Percentiles rank a stretch among this genome's conserved stretches.
Evolutionary conservation across 2,888 invertebrate genomes (phyloP).

Genomic region (Caenorhabditis sp.): DNA sequence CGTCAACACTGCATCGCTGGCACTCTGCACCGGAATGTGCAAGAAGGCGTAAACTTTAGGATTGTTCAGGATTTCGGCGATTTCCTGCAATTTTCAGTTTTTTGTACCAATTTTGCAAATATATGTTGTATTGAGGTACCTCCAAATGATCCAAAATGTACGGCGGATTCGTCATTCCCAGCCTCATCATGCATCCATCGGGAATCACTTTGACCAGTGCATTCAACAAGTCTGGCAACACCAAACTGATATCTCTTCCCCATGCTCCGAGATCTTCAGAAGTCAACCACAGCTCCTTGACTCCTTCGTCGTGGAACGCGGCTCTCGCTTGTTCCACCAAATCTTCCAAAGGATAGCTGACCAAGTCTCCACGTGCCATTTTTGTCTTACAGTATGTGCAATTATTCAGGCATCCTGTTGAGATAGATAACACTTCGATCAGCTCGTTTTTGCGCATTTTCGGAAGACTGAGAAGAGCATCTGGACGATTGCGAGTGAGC

Average conservation of each 20-base stretch:
- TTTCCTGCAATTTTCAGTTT: slow-evolving; percentile 86
- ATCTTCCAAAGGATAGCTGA: slow-evolving; percentile 88
- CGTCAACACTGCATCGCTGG: slow-evolving; percentile 92
- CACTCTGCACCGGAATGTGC: slow-evolving; percentile 97
- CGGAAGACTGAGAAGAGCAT: slow-evolving; percentile 91
- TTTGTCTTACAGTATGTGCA: slow-evolving; percentile 96
- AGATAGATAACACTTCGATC: slow-evolving; percentile 89
- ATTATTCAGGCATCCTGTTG: slow-evolving; percentile 90
- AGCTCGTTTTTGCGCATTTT: slow-evolving; percentile 96
- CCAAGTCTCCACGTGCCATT: slow-evolving; percentile 93
- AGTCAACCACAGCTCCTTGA: slow-evolving; percentile 97
- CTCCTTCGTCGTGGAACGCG: slow-evolving; percentile 88
- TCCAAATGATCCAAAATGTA: slow-evolving; percentile 96
- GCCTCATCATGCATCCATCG: slow-evolving; percentile 87
- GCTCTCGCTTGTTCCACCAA: slow-evolving; percentile 70
- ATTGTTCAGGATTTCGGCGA: slow-evolving; percentile 91
- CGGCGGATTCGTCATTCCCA: slow-evolving; percentile 97
- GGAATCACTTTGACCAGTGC: slow-evolving; percentile 88
- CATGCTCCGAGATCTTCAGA: slow-evolving; percentile 99
- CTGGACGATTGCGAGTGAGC: slow-evolving; percentile 86
- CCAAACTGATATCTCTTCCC: slow-evolving; percentile 92
- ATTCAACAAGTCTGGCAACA: slow-evolving; percentile 91
- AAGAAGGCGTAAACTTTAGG: slow-evolving; percentile 95
- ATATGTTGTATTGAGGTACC: no score
- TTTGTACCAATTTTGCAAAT: no score